These are phyloP conservation scores for Lasioglossum pauxillum DNA, from an alignment of 2,888 invertebrate genomes.

Conservation along the genomic window DNA sequence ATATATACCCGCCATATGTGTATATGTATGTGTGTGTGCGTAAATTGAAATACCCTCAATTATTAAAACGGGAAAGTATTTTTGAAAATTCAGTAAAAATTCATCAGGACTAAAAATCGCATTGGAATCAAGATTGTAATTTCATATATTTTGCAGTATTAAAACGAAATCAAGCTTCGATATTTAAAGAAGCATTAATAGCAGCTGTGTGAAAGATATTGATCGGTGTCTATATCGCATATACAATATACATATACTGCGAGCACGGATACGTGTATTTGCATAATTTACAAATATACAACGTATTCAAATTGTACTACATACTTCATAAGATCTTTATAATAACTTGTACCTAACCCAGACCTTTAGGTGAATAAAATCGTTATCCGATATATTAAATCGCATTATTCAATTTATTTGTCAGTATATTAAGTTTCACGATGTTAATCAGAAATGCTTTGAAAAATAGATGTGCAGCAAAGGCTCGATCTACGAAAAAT, in stretches of 20 bases:
- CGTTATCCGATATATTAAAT: background rate
- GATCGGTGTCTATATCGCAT: background rate
- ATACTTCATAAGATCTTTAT: background rate
- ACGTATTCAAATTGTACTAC: no score
- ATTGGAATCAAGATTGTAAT: background rate
- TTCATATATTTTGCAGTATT: background rate
- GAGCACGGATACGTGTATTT: background rate
- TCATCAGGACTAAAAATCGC: background rate
- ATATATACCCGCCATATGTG: no score
- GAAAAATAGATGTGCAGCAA: background rate
- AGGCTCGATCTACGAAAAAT: no score
- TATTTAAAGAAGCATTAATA: background rate
- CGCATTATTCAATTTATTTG: background rate
- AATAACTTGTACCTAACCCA: background rate
- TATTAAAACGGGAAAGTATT: background rate
- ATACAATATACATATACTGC: background rate
- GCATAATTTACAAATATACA: background rate
- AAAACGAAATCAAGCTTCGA: background rate
- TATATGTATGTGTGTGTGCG: no score
- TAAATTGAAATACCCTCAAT: background rate
- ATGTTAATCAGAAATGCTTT: background rate
- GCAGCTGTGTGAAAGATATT: background rate
- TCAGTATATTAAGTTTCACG: background rate
- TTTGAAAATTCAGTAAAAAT: background rate
- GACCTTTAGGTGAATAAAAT: background rate